Conservation (phyloP, 2,888 invertebrate species). For the Carpatolechia fugitivella region DNA sequence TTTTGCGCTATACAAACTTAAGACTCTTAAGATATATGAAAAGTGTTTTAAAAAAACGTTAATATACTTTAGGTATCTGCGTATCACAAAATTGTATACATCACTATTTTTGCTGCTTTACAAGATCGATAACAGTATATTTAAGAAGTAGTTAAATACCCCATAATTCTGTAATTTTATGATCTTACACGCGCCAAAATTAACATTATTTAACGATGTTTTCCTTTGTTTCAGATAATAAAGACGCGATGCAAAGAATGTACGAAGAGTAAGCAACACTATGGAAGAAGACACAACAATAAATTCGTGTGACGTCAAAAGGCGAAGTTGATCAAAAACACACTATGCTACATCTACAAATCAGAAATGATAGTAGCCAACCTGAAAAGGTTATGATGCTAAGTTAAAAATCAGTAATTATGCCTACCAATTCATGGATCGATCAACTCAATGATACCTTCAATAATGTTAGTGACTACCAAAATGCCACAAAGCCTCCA, state of each 20-base stretch:
- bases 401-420: slow-evolving; percentile 57
- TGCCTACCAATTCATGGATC: slow-evolving; percentile 63
- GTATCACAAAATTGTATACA: no score
- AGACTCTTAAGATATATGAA: no score
- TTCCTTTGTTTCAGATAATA: slow-evolving; percentile 5
- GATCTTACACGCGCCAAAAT: neutral
- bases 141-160: no score
- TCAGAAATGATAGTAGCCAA: slow-evolving; percentile 51
- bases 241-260: neutral
- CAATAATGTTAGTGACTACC: slow-evolving; percentile 35
- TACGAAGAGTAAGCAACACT: neutral
- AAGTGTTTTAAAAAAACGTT: no score
- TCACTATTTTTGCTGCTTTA: no score
- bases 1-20: no score
- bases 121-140: no score
- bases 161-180: no score
- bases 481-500: slow-evolving; percentile 36
- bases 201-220: neutral
- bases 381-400: slow-evolving; percentile 63
- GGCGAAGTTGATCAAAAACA: slow-evolving; percentile 11
- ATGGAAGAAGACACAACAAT: slow-evolving; percentile 6
- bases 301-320: neutral
- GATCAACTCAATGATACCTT: slow-evolving; percentile 44
- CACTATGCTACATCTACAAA: slow-evolving; percentile 27
- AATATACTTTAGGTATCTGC: no score